These are phyloP conservation scores for Ceratina calcarata DNA, from an alignment of 1,140 invertebrate species.

Conservation along the genomic window DNA sequence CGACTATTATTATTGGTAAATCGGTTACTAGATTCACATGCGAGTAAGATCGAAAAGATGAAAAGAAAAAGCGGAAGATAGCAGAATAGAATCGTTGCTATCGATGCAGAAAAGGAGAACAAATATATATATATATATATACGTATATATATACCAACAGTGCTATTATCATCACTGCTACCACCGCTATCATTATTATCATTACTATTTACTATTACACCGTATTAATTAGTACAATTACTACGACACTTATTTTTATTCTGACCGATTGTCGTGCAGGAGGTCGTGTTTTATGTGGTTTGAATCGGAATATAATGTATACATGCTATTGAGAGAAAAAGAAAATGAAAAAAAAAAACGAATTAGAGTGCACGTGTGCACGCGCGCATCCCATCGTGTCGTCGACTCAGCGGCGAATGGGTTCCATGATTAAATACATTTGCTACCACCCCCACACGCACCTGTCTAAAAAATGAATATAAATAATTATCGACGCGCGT, in stretches of 20 bases:
- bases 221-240: conserved; percentile 59
- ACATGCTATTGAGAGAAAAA: conserved; percentile 32
- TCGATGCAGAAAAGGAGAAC: conserved; percentile 18
- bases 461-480: conserved; percentile 37
- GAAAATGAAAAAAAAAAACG: not conserved
- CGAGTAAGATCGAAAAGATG: not conserved
- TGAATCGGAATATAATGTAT: conserved; percentile 51
- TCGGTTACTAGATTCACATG: conserved; percentile 8
- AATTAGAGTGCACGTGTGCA: conserved; percentile 47
- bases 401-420: not conserved
- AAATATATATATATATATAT: not conserved
- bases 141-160: conserved; percentile 31
- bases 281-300: conserved; percentile 47
- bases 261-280: conserved; percentile 45
- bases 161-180: conserved; percentile 55
- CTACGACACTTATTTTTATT: conserved; percentile 59
- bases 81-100: conserved; percentile 27
- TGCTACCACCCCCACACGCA: not conserved
- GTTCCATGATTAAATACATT: conserved; percentile 22
- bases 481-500: conserved; percentile 52
- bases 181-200: conserved; percentile 54
- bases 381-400: conserved; percentile 30
- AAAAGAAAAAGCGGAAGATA: not conserved
- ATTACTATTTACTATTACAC: conserved; percentile 51
- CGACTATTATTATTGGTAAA: conserved; percentile 25